Evolutionary conservation across 2,888 invertebrate species (phyloP), one percentile per base, ranked within the genome.

Genomic region (Petrolisthes manimaculis): DNA sequence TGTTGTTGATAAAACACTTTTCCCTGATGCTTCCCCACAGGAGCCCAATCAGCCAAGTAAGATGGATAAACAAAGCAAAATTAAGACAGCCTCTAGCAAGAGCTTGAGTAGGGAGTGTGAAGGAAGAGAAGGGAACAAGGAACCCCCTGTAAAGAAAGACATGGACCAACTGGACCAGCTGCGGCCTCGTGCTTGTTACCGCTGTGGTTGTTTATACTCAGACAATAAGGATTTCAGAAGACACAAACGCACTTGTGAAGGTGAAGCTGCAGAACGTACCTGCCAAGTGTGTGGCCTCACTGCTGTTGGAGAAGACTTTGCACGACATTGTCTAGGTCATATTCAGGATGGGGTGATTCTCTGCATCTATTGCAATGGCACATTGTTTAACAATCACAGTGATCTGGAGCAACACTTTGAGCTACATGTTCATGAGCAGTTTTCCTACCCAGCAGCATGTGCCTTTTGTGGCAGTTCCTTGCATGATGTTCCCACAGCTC

Each of bases 351-450:
- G 89, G 5, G 74, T 81, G 1, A 81, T 91, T 4, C 69, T 91
- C 8, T 91, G 91, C 67, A 91, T 91, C 69, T 90, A 89, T 37
- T 91, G 91, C 61, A 91, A 91, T 74, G 91, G 88, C 24, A 86
- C 89, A 4, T 88, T 81, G 61, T 91, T 90, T 71, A 81, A 61
- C 79, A 82, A 75, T n/a, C 37, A 61, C 12, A 75, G 69, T 54
- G 87, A 86, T 67, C 83, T 91, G 9, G 83, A 88, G 21, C 89
- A 89, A 67, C 91, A 91, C 77, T 91, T 91, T 83, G 89, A 89
- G 83, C 86, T 89, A 24, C 91, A 91, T 55, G 91, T 89, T 14
- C 91, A 91, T 75, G 91, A 91, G 75, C 91, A 91, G 83, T 90
- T 91, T 69, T 84, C 84, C 4, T 91, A 91, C 54, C 91, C 91